phyloP scores from a whole-genome alignment of 2,113 vertebrate species.

The Chaetodon trifascialis region DNA sequence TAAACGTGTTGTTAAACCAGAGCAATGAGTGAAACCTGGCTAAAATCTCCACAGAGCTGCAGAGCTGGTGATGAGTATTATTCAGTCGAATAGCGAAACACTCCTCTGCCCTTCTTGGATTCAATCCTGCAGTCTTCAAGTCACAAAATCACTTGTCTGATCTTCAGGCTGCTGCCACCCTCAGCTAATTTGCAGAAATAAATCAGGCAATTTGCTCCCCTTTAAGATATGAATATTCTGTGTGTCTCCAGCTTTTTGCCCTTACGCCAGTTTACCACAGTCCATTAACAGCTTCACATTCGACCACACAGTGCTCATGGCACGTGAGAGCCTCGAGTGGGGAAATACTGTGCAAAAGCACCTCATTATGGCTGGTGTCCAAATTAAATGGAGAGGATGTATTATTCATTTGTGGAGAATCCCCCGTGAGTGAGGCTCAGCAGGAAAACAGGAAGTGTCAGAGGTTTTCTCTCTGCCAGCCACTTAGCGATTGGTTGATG shows the following conservation, averaged over 20 bases:
- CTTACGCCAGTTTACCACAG: slow-evolving; percentile 14
- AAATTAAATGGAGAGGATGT: slow-evolving; percentile 73
- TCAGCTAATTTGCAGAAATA: slow-evolving; percentile 25
- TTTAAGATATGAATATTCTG: slow-evolving; percentile 22
- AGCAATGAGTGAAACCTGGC: background rate
- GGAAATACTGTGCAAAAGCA: slow-evolving; percentile 47
- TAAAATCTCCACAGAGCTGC: background rate
- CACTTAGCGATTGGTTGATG: slow-evolving; percentile 34
- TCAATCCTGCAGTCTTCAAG: background rate
- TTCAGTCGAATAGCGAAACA: background rate
- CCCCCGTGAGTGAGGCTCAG: slow-evolving; percentile 42
- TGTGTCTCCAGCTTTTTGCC: slow-evolving; percentile 8
- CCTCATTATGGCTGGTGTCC: slow-evolving; percentile 69
- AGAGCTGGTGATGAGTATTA: background rate
- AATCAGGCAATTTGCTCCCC: slow-evolving; percentile 28
- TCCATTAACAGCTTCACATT: slow-evolving; percentile 48
- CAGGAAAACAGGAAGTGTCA: slow-evolving; percentile 65
- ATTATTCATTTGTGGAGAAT: slow-evolving; percentile 71
- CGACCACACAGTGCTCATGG: slow-evolving; percentile 13
- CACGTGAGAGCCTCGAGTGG: slow-evolving; percentile 18
- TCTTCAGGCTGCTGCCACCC: slow-evolving; percentile 30
- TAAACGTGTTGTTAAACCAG: background rate
- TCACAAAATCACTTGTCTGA: slow-evolving; percentile 30
- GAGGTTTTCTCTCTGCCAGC: slow-evolving; percentile 45
- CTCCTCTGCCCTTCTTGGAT: background rate